Evolutionary conservation across 1,140 invertebrate species (phyloP), one percentile per base, ranked within the genome.

Genomic region (Anoplolepis gracilipes): DNA sequence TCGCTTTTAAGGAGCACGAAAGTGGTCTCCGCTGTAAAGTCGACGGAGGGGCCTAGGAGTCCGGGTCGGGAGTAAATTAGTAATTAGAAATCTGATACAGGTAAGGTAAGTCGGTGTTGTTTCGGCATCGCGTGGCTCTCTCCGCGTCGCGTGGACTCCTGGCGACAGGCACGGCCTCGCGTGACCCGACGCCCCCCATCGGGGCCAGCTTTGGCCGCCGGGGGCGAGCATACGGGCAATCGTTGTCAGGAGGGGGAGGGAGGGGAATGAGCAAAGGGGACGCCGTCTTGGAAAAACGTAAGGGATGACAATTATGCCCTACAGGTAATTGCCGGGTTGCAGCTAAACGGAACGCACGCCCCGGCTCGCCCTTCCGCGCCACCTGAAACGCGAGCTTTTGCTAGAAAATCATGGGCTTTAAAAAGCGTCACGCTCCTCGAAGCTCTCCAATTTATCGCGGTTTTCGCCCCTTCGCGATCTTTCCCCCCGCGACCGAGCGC

Each of bases 21-120:
- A 72, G 81, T 79, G 82, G 49, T 84, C 62, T 76, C 36, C 77
- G 86, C 30, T 55, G 64, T n/a, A 22, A 59, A 78, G 59, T 39
- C 16, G 46, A 22, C 53, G 10, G 69, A 22, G 49, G 57, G 61
- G n/a, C 30, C 11, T 46, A 69, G 57, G 33, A 65, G 78, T 13
- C 33, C 46, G 13, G 42, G 61, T 64, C 49, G 88, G 90, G 91
- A 91, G 88, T 93, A 93, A 95, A 95, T 94, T 93, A 94, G 93
- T 93, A 95, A 95, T 95, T 94, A 95, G 93, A 93, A 95, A 94
- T 95, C 93, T 93, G 94, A 95, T 94, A 94, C 90, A 90, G 89
- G 91, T 76, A 86, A 92, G 92, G 92, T 85, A 90, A 92, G 92
- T 90, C 91, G 91, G 92, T 92, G 91, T 93, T 93, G 92, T 93